phyloP scores from a whole-genome alignment of 2,797 vertebrate species.

The Astyanax mexicanus region DNA sequence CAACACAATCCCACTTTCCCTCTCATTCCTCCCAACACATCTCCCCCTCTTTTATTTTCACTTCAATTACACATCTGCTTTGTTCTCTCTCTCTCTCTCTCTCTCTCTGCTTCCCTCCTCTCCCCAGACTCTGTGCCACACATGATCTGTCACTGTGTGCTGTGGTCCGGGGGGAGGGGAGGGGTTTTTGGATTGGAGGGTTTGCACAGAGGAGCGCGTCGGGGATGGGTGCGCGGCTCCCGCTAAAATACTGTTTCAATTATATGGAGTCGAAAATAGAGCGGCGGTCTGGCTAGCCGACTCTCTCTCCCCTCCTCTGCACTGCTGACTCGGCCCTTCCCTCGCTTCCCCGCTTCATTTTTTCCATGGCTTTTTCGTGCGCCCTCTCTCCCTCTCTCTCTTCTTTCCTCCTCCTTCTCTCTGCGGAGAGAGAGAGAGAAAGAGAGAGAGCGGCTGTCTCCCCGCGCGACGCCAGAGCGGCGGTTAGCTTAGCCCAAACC shows the following conservation, averaged over 20 bases:
- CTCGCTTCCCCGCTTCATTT: slow-evolving; percentile 73
- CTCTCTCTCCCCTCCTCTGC: slow-evolving; percentile 57
- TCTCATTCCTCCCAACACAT: slow-evolving; percentile 36
- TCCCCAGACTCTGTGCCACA: slow-evolving; percentile 71
- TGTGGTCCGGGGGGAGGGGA: slow-evolving; percentile 55
- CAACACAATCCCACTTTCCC: slow-evolving; percentile 28
- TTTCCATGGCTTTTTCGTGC: slow-evolving; percentile 79
- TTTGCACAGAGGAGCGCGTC: slow-evolving; percentile 55
- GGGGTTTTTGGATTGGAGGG: slow-evolving; percentile 54
- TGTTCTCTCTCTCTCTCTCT: slow-evolving; percentile 39
- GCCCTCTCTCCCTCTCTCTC: slow-evolving; percentile 71
- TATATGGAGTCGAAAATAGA: slow-evolving; percentile 91
- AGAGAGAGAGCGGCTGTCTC: slow-evolving; percentile 82
- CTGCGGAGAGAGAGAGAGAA: slow-evolving; percentile 80
- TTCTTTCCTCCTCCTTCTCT: slow-evolving; percentile 63
- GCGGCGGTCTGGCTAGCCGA: slow-evolving; percentile 82
- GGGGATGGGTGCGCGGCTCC: slow-evolving; percentile 64
- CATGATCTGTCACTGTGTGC: slow-evolving; percentile 68
- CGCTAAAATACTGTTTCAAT: slow-evolving; percentile 91
- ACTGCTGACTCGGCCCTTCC: slow-evolving; percentile 78
- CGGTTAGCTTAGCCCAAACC: slow-evolving; percentile 84
- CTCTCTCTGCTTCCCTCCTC: slow-evolving; percentile 51
- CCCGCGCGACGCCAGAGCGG: slow-evolving; percentile 78
- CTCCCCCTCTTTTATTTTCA: slow-evolving; percentile 36
- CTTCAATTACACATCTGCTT: slow-evolving; percentile 45